A percentile compares a stretch with the other conserved stretches of the same genome.
These are phyloP conservation scores for Uloborus plumipes DNA, from an alignment of 2,888 invertebrate species.

Conservation along the genomic window DNA sequence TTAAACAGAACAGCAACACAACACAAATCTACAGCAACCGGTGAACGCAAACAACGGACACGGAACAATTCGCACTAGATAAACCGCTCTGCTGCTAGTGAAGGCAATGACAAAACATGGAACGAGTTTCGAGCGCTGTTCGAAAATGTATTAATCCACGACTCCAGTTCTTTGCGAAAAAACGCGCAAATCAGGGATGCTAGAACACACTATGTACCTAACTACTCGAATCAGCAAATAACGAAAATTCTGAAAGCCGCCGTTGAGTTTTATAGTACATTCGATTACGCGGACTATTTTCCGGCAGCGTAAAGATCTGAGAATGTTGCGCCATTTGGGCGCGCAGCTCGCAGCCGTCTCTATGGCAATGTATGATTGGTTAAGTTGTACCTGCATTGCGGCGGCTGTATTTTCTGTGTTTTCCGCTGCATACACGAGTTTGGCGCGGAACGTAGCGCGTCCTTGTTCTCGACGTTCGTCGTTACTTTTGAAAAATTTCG, in stretches of 20 bases:
- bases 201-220: background rate
- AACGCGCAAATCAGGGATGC: background rate
- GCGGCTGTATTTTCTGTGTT: constrained; percentile 26
- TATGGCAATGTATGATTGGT: constrained; percentile 47
- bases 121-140: constrained; percentile 22
- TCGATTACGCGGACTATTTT: constrained; percentile 41
- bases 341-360: constrained; percentile 42
- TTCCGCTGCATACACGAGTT: constrained; percentile 36
- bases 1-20: constrained; percentile 53
- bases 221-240: background rate
- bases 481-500: no score
- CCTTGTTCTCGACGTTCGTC: constrained; percentile 5
- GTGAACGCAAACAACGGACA: constrained; percentile 21
- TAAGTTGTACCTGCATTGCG: constrained; percentile 48
- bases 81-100: constrained; percentile 25
- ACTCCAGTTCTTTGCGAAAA: background rate
- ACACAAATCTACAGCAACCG: constrained; percentile 52
- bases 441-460: constrained; percentile 43
- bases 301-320: constrained; percentile 39
- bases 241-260: background rate
- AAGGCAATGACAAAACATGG: constrained; percentile 43
- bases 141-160: constrained; percentile 52
- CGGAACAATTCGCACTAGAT: constrained; percentile 24
- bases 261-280: constrained; percentile 24
- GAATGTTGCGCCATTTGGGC: constrained; percentile 24